Evolutionary conservation across 2,888 invertebrate genomes (phyloP), one percentile per base, ranked within the genome.

Genomic region (Lottia gigantea): DNA sequence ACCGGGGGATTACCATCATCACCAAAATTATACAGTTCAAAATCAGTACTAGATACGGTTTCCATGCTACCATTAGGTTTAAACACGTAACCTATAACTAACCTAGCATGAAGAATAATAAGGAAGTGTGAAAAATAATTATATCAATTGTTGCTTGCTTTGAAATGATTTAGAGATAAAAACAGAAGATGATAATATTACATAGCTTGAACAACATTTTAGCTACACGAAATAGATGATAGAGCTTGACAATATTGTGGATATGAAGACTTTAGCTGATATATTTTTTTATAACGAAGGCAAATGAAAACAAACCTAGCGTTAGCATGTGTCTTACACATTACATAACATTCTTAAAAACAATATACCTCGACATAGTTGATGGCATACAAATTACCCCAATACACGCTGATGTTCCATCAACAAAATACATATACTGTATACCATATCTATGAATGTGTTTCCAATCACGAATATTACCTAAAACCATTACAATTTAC

Each of bases 381-480:
- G 74, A 74, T 0, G 95, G 95, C 86, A 95, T 94, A 76, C 93
- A 93, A 71, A 95, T 91, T 67, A 93, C 92, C 1, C 94, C 94
- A 0, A 94, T 91, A 71, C 92, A 91, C 75, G 94, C 91, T 80
- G 90, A 91, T 63, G 91, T 91, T 19, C 93, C 93, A 84, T 95
- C 92, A 61, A 92, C 91, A 67, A 95, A 89, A 84, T 93, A 93
- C 47, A 94, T 91, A 86, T 93, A 93, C 87, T 94, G 93, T 87
- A 94, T 93, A 2, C 92, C 93, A 86, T 95, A 95, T 16, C 95
- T 90, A 84, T 94, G 93, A 90, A 95, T 92, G 76, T 93, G 87
- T 55, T 91, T 91, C 92, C 94, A 94, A 82, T 95, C 94, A 23
- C 95, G 90, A 76, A 92, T 92, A 55, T 91, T 89, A 71, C 93